Percentiles rank a stretch among this genome's conserved stretches.
These are phyloP conservation scores for Hirundo rustica DNA, from an alignment of 2,797 vertebrate species.

Conservation along the genomic window DNA sequence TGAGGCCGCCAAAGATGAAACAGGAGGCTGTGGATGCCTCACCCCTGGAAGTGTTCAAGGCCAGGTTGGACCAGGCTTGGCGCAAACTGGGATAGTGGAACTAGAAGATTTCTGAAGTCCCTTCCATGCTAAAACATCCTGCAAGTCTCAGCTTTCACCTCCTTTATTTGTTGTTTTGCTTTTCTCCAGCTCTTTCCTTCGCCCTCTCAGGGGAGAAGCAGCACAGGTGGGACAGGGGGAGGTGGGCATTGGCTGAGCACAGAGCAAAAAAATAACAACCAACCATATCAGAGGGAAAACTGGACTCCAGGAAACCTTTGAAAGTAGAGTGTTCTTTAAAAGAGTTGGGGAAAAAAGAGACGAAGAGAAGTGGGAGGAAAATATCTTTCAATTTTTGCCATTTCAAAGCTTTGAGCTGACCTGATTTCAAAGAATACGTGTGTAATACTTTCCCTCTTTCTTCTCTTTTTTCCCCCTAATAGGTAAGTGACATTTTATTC, in stretches of 20 bases:
- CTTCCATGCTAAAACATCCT: neutral
- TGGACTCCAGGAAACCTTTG: constrained; percentile 28
- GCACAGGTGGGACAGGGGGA: neutral
- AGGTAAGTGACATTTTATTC: constrained; percentile 79
- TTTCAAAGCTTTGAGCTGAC: constrained; percentile 75
- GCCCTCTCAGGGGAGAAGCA: neutral
- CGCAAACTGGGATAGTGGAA: neutral
- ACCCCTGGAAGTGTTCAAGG: neutral
- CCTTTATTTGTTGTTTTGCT: neutral
- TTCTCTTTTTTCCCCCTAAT: constrained; percentile 37
- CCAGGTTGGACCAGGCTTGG: neutral
- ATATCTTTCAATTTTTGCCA: constrained; percentile 48
- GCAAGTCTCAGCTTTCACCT: neutral
- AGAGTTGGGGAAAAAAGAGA: neutral
- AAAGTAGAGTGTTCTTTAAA: constrained; percentile 48
- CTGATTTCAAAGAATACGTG: constrained; percentile 72
- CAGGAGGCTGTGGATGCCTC: neutral
- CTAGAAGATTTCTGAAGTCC: too few species aligned
- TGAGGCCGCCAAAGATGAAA: neutral
- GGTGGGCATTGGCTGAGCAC: neutral
- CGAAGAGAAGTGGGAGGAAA: constrained; percentile 63
- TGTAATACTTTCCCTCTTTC: constrained; percentile 62
- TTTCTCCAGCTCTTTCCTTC: neutral
- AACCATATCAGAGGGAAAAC: neutral
- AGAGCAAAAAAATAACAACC: neutral